Evolutionary conservation across 2,797 vertebrate species (phyloP).

Genomic region (Muscicapa comitata): DNA sequence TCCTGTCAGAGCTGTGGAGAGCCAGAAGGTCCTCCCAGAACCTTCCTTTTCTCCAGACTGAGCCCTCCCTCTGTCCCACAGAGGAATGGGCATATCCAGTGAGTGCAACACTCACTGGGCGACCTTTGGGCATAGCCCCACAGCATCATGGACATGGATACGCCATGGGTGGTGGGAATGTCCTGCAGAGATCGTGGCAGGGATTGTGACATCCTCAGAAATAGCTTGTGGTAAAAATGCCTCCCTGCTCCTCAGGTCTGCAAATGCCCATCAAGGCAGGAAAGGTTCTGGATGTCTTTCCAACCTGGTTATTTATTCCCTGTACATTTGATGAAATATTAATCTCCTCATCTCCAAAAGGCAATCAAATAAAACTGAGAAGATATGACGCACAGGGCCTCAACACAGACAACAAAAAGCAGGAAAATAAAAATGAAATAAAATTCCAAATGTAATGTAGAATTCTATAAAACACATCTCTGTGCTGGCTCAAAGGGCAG

Average conservation of each 20-base stretch:
- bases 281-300: not conserved
- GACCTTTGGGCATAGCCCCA: not conserved
- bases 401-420: not conserved
- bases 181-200: not conserved
- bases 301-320: slow-evolving; percentile 36
- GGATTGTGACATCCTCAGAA: not conserved
- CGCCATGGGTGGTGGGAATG: rapidly evolving
- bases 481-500: not conserved
- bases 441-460: not conserved
- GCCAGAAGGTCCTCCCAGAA: not conserved
- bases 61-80: not conserved
- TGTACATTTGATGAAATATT: slow-evolving; percentile 24
- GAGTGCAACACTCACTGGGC: too few species aligned
- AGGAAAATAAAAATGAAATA: not conserved
- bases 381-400: not conserved
- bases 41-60: not conserved
- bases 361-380: slow-evolving; percentile 32
- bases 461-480: not conserved
- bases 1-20: not conserved
- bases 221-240: not conserved
- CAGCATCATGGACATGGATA: not conserved
- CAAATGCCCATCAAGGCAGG: not conserved
- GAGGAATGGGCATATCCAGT: not conserved
- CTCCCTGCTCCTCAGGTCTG: not conserved
- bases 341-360: slow-evolving; percentile 39